A percentile compares a stretch with the other conserved stretches of the same genome.
Conservation (phyloP, 2,797 vertebrate species). For the Emys orbicularis region DNA sequence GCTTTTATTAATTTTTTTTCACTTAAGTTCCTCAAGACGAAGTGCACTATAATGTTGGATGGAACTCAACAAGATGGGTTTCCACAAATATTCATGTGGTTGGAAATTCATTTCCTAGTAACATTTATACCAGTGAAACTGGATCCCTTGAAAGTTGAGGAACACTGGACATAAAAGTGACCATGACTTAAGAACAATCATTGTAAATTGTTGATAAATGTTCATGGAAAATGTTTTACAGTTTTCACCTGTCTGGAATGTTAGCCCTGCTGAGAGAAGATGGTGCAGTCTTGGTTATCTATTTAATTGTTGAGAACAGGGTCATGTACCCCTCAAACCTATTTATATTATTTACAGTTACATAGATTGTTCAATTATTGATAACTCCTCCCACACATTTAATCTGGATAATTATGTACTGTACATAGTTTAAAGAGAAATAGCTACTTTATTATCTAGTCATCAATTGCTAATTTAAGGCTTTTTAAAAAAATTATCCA, state of each 20-base stretch:
- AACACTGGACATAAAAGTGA: background rate
- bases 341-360: background rate
- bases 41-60: background rate
- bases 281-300: background rate
- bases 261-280: background rate
- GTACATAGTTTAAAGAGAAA: background rate
- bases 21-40: background rate
- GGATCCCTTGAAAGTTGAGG: background rate
- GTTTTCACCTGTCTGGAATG: background rate
- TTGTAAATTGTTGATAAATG: background rate
- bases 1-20: background rate
- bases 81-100: background rate
- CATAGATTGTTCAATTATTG: background rate
- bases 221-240: background rate
- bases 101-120: background rate
- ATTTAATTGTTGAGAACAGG: background rate
- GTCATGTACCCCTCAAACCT: background rate
- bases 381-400: background rate
- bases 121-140: background rate
- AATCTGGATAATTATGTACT: background rate
- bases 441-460: background rate
- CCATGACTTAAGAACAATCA: background rate
- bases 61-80: background rate
- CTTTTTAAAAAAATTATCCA: background rate
- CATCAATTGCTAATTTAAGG: background rate